Evolutionary conservation across 2,888 invertebrate genomes (phyloP), one percentile per base, ranked within the genome.

Genomic region (Erebia ligea): DNA sequence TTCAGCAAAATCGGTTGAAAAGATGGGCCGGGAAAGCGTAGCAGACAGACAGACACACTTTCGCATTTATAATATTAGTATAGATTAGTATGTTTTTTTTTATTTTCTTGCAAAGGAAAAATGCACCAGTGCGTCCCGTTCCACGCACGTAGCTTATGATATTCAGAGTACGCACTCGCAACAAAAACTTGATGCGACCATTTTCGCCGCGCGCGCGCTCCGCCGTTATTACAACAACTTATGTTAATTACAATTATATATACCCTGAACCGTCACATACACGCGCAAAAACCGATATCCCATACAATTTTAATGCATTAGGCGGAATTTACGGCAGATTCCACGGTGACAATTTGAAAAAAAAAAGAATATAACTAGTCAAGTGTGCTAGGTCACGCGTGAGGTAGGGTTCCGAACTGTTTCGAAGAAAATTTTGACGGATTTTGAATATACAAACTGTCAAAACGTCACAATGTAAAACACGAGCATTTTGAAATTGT

Each of bases 301-400:
- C 85, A 88, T 89, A 89, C 90, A 91, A 91, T 91, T 91, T 91
- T 91, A 91, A 92, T 92, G 91, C 87, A 84, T 82, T 82, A 84
- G 73, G 79, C 76, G 86, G 91, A 85, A 91, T 91, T 89, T 90
- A 87, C 90, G 89, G 90, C 85, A 85, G 87, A 90, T 88, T 87
- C 89, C 88, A 79, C 80, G 80, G 80, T 77, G 73, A 75, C 73
- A 67, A 73, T 77, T 75, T 80, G 78, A 82, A 85, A 87, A 86
- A 89, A 85, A 71, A 82, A 45, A 45, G 13, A 21, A 57, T 1
- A 56, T 19, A 11, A 57, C 56, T 57, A 21, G 62, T 48, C 48
- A 62, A 62, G 62, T 15, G 83, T 75, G 73, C 67, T 73, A 75
- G 78, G 84, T 85, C 87, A 84, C 79, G 84, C 78, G 78, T 78